Conservation (phyloP, 2,113 vertebrate genomes). For the Pseudopipra pipra region DNA sequence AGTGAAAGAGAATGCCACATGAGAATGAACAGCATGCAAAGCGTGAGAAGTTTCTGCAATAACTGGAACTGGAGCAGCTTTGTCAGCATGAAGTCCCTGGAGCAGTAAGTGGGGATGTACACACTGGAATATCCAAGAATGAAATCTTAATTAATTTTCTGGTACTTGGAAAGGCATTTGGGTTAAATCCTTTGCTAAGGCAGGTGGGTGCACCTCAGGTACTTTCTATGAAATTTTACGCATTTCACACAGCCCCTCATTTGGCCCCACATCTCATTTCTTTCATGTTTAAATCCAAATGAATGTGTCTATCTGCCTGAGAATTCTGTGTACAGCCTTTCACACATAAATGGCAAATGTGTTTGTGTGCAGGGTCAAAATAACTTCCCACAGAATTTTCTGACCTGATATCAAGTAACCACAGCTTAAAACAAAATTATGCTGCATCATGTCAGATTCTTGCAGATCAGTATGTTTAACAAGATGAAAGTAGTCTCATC, state of each 20-base stretch:
- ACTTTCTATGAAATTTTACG: not conserved
- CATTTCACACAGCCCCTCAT: not conserved
- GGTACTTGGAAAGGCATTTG: not conserved
- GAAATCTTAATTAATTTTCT: not conserved
- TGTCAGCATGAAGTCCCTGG: constrained; percentile 37
- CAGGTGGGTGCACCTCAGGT: not conserved
- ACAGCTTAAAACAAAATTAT: not conserved
- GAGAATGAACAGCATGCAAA: constrained; percentile 61
- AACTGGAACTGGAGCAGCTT: constrained; percentile 50
- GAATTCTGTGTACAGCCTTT: not conserved
- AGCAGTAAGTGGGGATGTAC: not conserved
- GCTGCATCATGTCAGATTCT: not conserved
- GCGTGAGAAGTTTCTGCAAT: constrained; percentile 63
- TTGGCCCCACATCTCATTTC: not conserved
- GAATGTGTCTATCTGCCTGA: not conserved
- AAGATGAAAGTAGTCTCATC: fast-evolving
- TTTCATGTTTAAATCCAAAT: not conserved
- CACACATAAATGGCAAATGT: not conserved
- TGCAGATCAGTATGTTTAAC: not conserved
- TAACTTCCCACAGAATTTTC: not conserved
- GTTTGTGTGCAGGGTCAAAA: not conserved
- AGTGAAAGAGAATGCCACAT: constrained; percentile 60
- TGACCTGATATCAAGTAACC: not conserved
- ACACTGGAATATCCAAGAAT: not conserved
- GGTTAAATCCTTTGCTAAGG: not conserved